Evolutionary conservation across 2,113 vertebrate species (phyloP).

Genomic region (Saguinus imperator): DNA sequence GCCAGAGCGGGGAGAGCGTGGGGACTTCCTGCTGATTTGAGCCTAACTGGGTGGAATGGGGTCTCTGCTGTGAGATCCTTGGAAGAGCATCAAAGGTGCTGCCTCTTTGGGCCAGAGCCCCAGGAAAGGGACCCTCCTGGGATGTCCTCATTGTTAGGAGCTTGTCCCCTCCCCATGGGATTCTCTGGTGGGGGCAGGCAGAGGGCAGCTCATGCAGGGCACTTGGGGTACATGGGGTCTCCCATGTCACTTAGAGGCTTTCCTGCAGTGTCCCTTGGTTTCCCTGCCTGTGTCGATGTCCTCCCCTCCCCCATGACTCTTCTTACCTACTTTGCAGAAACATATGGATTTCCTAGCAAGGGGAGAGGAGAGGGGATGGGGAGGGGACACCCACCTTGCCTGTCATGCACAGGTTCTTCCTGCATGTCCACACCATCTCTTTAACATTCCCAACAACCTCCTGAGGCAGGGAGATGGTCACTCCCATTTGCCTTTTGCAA

Average conservation of each 20-base stretch:
- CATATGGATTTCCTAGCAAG: not conserved
- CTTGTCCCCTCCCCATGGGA: no score
- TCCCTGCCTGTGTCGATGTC: not conserved
- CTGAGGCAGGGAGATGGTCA: not conserved
- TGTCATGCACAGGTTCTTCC: fast-evolving
- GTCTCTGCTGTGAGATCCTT: not conserved
- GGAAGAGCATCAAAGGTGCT: conserved; percentile 57
- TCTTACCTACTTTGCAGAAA: not conserved
- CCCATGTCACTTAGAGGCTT: not conserved
- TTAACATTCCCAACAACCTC: not conserved
- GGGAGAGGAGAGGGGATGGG: not conserved
- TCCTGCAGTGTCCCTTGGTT: not conserved
- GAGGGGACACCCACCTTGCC: fast-evolving
- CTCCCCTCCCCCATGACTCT: not conserved
- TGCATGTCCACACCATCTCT: not conserved
- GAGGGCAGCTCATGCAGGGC: not conserved
- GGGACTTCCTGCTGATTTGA: not conserved
- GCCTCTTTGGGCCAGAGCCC: not conserved
- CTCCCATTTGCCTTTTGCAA: not conserved
- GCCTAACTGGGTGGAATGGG: not conserved
- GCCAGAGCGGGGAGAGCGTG: fast-evolving
- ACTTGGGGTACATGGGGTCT: fast-evolving
- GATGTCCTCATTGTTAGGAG: not conserved
- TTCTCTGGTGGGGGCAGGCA: not conserved
- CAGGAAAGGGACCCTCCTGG: not conserved